Evolutionary conservation across 2,113 vertebrate genomes (phyloP).

Genomic region (Todiramphus chloris): DNA sequence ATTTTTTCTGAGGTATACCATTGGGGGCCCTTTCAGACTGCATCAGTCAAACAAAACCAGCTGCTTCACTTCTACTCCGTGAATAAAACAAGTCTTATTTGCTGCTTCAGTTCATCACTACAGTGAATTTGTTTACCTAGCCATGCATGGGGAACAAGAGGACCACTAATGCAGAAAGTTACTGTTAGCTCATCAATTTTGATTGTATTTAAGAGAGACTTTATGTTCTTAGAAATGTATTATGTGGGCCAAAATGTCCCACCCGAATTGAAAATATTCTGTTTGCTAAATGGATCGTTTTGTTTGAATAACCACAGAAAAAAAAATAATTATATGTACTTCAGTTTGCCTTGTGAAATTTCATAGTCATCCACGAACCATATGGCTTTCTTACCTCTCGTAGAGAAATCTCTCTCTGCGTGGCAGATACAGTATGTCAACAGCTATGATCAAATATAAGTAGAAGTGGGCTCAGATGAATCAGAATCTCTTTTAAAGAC

Average conservation of each 20-base stretch:
- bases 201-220: neutral
- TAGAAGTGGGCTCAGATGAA: constrained; percentile 51
- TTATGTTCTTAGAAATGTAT: neutral
- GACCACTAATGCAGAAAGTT: neutral
- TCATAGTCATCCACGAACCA: constrained; percentile 46
- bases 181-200: neutral
- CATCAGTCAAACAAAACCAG: constrained; percentile 20
- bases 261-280: neutral
- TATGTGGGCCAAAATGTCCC: neutral
- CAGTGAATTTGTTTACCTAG: constrained; percentile 4
- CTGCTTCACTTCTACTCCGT: constrained; percentile 37
- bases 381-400: constrained; percentile 51
- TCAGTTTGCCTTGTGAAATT: constrained; percentile 27
- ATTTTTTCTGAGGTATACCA: neutral
- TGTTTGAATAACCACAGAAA: neutral
- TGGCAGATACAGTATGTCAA: constrained; percentile 41
- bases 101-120: neutral
- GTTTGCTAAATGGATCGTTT: neutral
- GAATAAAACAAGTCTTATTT: constrained; percentile 15
- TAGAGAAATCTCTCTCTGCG: constrained; percentile 41
- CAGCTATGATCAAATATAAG: constrained; percentile 58
- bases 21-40: constrained; percentile 31
- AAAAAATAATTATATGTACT: neutral
- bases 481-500: constrained; percentile 45
- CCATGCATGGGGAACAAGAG: neutral